Base-by-base conservation (phyloP, 30 jellyfish, hydroid and myxozoan species). In the Hydractinia echinata region DNA sequence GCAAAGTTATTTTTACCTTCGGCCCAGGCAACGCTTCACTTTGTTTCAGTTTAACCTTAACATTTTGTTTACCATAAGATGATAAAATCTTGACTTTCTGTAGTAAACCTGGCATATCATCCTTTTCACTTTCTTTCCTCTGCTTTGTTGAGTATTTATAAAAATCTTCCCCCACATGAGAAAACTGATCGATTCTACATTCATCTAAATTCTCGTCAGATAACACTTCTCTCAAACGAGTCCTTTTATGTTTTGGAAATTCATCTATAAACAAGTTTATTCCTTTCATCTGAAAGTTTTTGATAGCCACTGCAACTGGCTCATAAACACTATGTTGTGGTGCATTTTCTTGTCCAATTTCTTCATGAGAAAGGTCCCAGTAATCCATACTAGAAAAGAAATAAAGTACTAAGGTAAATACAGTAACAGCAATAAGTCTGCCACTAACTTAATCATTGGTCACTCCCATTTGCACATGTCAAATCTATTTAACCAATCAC, bases 261-360 rank as follows among this genome's bases (percentile, higher is more conserved):
- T 92, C 98, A 76, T 92, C 98, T 91, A 92, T 81, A 73, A 61
- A 86, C 51, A 92, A 68, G 79, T 68, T 56, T 14, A 87, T 66
- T 48, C 98, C 98, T 73, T 30, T 18, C 20, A 92, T 82, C 51
- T 92, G 96, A 61, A 92, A 86, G 81, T 85, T 92, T 84, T 92
- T 92, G 19, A 86, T 83, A 0, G 98, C 96, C 13, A 92, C 82
- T 8, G 98, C 98, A 61, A 92, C 98, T 13, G 98, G 98, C 54
- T 92, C 98, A 79, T 92, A 92, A 19, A 92, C 96, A 20, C 87
- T 60, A 69, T 92, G 96, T 11, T 81, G 95, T 10, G 94, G 77
- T 20, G 69, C 58, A 21, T 67, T 66, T 5, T 92, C 96, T 16
- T 81, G 86, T 8, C 84, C 74, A 50, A 92, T n/a, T 61, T 92